A percentile compares a stretch with the other conserved stretches of the same genome.
Conservation (phyloP, 2,888 invertebrate genomes). For the Drosophila incognita region DNA sequence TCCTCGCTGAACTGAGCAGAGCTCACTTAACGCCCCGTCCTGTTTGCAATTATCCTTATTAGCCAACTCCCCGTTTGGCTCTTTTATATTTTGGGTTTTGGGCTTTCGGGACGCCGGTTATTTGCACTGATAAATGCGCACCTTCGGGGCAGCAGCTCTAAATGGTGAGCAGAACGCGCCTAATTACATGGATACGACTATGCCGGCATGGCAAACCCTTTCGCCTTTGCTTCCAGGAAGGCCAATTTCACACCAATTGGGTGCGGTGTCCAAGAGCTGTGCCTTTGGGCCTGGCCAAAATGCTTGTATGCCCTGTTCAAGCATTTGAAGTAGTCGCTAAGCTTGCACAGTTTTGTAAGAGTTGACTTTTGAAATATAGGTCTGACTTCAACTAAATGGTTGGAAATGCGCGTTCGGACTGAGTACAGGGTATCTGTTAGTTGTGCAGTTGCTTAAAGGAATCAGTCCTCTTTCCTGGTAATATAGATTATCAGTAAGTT, state of each 20-base stretch:
- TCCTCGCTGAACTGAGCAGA: slow-evolving; percentile 20
- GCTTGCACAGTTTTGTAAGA: background rate
- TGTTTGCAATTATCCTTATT: slow-evolving; percentile 75
- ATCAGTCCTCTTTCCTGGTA: too few relatives aligned
- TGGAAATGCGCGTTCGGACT: background rate
- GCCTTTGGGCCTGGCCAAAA: slow-evolving; percentile 13
- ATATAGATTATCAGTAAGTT: too few relatives aligned
- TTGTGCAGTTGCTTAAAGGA: background rate
- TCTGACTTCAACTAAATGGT: too few relatives aligned
- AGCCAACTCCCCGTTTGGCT: slow-evolving; percentile 57
- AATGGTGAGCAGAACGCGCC: slow-evolving; percentile 44
- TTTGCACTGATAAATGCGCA: slow-evolving; percentile 80
- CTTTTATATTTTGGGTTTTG: slow-evolving; percentile 23
- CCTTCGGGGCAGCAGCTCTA: slow-evolving; percentile 56
- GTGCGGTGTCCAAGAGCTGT: background rate
- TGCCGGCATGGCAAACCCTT: slow-evolving; percentile 6
- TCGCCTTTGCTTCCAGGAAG: slow-evolving; percentile 60
- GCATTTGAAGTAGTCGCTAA: background rate
- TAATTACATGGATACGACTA: slow-evolving; percentile 63
- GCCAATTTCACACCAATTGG: slow-evolving; percentile 77
- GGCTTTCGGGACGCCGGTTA: slow-evolving; percentile 72
- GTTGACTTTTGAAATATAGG: background rate
- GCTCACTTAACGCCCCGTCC: slow-evolving; percentile 71
- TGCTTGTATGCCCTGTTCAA: slow-evolving; percentile 15
- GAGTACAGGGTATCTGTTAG: background rate